Base-by-base conservation (phyloP, 2,797 vertebrate genomes). In the Girardinus metallicus region DNA sequence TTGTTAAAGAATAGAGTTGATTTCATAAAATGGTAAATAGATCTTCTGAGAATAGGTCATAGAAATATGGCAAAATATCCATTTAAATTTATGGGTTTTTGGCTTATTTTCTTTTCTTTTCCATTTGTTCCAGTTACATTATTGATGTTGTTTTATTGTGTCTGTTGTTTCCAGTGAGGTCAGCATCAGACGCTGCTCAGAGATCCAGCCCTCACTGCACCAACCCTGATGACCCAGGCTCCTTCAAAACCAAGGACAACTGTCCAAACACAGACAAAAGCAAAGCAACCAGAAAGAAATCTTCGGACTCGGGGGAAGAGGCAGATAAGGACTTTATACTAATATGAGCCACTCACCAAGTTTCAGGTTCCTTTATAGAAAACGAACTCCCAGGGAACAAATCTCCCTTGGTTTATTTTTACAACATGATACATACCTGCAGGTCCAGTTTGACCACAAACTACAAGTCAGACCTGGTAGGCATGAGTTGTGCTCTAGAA, bases 311-410 rank as follows among this genome's bases (percentile, higher is more conserved):
- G 43, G 97, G 95, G 3, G 97, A 98, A 87, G 97, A 98, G 88
- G 95, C 93, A 11, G 97, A 98, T 77, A 98, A 97, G 95, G 97
- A 98, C 89, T 97, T 98, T 93, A 98, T 98, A 96, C 97, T 98
- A 92, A 96, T 97, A 95, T 98, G 93, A 94, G 55, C 11, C 43
- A 39, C 26, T 71, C 76, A 49, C 74, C 57, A 29, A 79, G 80
- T 64, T 75, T 86, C 76, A 34, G 31, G 8, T 80, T 82, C 81
- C 57, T 44, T 53, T 82, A 85, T 71, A 83, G 60, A 51, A 76
- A 85, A 83, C 39, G 44, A 64, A 34, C 72, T 49, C 49, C 82
- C 12, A 15, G 73, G n/a, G n/a, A 80, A 78, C 49, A 4, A 49
- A 68, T 79, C 79, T n/a, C 7, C 70, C 51, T 39, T 81, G 75